phyloP scores from a whole-genome alignment of 1,140 invertebrate species.

The Campodea augens region DNA sequence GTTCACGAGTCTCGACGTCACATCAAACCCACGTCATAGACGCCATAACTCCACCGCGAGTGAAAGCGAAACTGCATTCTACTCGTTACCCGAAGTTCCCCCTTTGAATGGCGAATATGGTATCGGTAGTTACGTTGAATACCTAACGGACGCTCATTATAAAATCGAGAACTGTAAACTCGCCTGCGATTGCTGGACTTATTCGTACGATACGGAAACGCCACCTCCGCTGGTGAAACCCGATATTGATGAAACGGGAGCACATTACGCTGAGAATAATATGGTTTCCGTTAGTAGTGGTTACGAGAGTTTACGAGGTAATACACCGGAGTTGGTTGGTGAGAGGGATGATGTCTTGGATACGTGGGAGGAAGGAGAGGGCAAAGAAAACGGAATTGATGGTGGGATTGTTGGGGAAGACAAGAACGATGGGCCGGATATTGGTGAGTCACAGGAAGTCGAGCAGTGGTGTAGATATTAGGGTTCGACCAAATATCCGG shows the following conservation, averaged over 20 bases:
- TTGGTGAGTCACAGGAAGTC: too few species aligned
- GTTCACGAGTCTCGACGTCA: too few species aligned
- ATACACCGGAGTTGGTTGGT: not conserved
- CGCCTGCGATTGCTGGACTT: slow-evolving; percentile 57
- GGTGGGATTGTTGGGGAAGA: not conserved
- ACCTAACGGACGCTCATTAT: slow-evolving; percentile 57
- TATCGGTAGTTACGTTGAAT: too few species aligned
- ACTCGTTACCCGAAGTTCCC: too few species aligned
- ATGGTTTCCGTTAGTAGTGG: slow-evolving; percentile 45
- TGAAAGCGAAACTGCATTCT: too few species aligned
- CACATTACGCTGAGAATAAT: slow-evolving; percentile 20
- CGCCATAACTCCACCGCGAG: too few species aligned
- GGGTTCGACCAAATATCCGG: too few species aligned
- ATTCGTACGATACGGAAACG: slow-evolving; percentile 45
- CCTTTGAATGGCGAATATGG: too few species aligned
- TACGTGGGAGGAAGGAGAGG: not conserved
- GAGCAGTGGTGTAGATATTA: too few species aligned
- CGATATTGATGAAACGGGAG: slow-evolving; percentile 22
- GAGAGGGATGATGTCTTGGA: not conserved
- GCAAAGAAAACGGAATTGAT: not conserved
- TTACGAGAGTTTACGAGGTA: slow-evolving; percentile 48
- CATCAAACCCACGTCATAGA: too few species aligned
- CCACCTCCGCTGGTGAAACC: slow-evolving; percentile 19
- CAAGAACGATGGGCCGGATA: not conserved
- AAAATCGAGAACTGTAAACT: slow-evolving; percentile 48